A percentile compares a stretch with the other conserved stretches of the same genome.
These are phyloP conservation scores for Vulpes ferrilata DNA, from an alignment of 2,113 vertebrate species.

Conservation along the genomic window DNA sequence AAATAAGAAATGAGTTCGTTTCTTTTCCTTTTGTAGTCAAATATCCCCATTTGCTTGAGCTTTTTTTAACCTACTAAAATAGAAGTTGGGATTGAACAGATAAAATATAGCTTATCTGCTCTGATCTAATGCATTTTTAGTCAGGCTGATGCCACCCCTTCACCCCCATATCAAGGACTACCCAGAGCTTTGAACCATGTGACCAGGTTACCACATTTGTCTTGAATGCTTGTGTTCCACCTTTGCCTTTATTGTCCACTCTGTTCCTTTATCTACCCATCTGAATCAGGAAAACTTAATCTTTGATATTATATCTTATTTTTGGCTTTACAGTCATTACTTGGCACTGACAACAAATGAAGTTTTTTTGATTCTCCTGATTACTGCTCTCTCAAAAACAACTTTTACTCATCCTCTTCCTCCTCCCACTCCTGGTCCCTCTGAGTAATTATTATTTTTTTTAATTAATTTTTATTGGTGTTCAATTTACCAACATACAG, in stretches of 20 bases:
- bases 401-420: not conserved
- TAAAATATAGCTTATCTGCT: not conserved
- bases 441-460: not conserved
- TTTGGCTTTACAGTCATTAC: slow-evolving; percentile 7
- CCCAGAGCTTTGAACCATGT: not conserved
- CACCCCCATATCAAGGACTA: not conserved
- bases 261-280: not conserved
- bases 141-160: not conserved
- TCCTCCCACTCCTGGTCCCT: not conserved
- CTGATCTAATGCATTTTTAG: not conserved
- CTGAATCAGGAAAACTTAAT: not conserved
- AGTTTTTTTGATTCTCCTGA: not conserved
- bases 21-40: slow-evolving; percentile 17
- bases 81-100: not conserved
- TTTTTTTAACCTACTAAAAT: slow-evolving; percentile 7
- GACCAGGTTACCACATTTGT: not conserved
- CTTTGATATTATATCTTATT: not conserved
- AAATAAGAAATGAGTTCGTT: slow-evolving; percentile 48
- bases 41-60: not conserved
- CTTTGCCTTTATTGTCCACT: not conserved
- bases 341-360: not conserved
- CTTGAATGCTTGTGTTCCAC: not conserved
- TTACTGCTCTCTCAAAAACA: not conserved
- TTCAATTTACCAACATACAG: too few relatives aligned
- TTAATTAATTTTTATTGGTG: too few relatives aligned